Conservation (phyloP, 2,888 invertebrate species). For the Cheilosia grossa region DNA sequence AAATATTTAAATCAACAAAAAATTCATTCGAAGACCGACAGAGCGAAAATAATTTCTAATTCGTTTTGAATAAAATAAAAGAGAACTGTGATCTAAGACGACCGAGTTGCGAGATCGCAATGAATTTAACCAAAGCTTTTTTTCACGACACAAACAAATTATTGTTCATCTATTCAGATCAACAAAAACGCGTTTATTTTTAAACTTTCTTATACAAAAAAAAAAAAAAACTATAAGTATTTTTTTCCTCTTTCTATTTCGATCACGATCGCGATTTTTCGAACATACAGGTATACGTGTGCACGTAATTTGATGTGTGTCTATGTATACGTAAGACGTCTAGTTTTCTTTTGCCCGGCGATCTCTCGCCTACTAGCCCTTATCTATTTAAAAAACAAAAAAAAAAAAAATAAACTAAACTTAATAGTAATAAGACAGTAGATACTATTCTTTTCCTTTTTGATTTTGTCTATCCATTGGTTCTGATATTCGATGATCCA, state of each 20-base stretch:
- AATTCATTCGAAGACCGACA: conserved; percentile 50
- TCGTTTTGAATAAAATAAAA: conserved; percentile 65
- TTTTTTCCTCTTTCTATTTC: conserved; percentile 71
- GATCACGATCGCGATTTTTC: conserved; percentile 72
- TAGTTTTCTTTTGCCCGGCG: conserved; percentile 24
- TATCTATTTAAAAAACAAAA: conserved; percentile 30
- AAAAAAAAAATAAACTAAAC: conserved; percentile 39
- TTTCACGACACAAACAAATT: conserved; percentile 77
- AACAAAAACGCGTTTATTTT: conserved; percentile 75
- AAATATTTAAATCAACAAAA: conserved; percentile 27
- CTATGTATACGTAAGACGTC: conserved; percentile 41
- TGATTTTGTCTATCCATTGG: conserved; percentile 36
- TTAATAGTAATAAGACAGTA: conserved; percentile 22
- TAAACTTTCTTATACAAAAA: conserved; percentile 61
- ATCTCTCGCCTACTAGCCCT: conserved; percentile 31
- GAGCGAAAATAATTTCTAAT: conserved; percentile 59
- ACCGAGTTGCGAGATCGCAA: conserved; percentile 83
- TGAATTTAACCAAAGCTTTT: conserved; percentile 78
- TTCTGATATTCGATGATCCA: conserved; percentile 52
- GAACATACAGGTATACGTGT: conserved; percentile 62
- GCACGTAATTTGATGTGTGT: conserved; percentile 56
- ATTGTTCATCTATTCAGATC: conserved; percentile 71
- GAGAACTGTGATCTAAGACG: conserved; percentile 79
- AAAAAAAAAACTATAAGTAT: conserved; percentile 48
- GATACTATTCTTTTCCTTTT: conserved; percentile 1